These are phyloP conservation scores for Tolmerus cingulatus DNA, from an alignment of 2,888 invertebrate species.

Conservation along the genomic window DNA sequence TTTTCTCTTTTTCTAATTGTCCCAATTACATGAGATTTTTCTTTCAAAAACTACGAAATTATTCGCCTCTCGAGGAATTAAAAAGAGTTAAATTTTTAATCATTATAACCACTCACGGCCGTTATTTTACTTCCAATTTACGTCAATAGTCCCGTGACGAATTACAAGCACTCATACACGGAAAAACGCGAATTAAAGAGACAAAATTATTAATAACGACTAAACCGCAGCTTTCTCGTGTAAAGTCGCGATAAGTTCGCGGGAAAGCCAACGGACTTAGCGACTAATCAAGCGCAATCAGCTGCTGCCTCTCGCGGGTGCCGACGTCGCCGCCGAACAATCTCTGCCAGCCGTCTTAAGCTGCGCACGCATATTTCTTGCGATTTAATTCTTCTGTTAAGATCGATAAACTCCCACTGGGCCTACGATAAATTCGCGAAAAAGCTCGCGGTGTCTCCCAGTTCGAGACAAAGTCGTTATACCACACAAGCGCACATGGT, in stretches of 20 bases:
- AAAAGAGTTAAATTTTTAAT: neutral
- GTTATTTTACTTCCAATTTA: neutral
- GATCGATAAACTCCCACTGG: slow-evolving; percentile 20
- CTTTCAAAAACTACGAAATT: neutral
- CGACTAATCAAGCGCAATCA: neutral
- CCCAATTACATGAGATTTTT: neutral
- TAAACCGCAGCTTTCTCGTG: neutral
- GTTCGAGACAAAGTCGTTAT: neutral
- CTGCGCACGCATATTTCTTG: slow-evolving; percentile 26
- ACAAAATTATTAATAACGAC: neutral
- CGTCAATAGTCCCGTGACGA: neutral
- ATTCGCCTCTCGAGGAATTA: neutral
- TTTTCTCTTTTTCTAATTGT: neutral
- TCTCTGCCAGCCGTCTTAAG: neutral
- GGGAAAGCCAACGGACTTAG: neutral
- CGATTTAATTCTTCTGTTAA: neutral
- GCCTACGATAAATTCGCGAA: neutral
- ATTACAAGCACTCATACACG: neutral
- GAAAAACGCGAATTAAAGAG: neutral
- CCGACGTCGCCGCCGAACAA: neutral
- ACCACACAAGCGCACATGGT: neutral
- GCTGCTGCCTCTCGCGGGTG: neutral
- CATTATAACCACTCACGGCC: neutral
- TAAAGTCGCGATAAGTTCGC: neutral
- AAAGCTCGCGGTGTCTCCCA: neutral